These are phyloP conservation scores for Drosophila fulvimacula DNA, from an alignment of 2,888 invertebrate genomes.

Conservation along the genomic window DNA sequence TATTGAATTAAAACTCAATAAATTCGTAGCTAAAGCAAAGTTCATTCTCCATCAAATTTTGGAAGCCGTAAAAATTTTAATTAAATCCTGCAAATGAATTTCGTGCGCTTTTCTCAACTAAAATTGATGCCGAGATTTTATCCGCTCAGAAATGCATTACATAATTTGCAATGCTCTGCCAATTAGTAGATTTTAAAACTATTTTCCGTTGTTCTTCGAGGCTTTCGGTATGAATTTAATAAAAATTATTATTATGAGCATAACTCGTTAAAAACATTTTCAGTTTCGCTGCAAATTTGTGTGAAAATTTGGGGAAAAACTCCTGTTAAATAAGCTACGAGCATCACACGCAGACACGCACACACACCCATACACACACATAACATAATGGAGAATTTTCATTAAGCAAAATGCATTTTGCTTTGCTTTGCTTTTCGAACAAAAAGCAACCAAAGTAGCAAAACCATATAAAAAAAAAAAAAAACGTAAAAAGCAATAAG, in stretches of 20 bases:
- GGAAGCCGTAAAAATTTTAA: neutral
- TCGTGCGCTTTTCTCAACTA: neutral
- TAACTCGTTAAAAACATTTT: neutral
- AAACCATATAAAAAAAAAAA: neutral
- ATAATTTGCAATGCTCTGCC: neutral
- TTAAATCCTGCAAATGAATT: neutral
- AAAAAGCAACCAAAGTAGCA: slow-evolving; percentile 9
- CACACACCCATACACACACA: no score
- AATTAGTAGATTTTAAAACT: neutral
- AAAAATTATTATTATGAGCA: neutral
- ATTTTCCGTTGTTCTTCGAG: neutral
- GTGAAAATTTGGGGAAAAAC: neutral
- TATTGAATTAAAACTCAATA: no score
- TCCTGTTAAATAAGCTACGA: neutral
- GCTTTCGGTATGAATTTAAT: slow-evolving; percentile 1
- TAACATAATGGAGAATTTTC: slow-evolving; percentile 6
- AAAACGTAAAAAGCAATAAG: slow-evolving; percentile 40
- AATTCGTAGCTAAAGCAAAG: no score
- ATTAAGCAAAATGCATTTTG: slow-evolving; percentile 27
- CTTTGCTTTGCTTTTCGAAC: slow-evolving; percentile 16
- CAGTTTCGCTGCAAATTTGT: neutral
- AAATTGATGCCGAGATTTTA: neutral
- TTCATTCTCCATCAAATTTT: no score
- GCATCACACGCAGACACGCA: neutral
- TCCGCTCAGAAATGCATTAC: neutral